These are phyloP conservation scores for Leuciscus idus DNA, from an alignment of 2,113 vertebrate species.

Conservation along the genomic window DNA sequence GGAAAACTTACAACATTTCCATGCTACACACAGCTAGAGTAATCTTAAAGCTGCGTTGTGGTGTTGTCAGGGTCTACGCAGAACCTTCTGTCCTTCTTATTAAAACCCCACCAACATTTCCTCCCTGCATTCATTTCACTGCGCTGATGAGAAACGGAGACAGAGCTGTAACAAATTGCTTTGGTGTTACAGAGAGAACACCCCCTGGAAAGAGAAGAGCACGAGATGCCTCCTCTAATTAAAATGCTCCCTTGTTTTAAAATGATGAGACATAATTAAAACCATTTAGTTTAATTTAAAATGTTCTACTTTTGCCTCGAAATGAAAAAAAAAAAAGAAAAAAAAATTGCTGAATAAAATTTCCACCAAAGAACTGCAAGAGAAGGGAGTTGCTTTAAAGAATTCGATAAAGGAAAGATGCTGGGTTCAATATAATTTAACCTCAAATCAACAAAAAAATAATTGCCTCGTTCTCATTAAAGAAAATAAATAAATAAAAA, in stretches of 20 bases:
- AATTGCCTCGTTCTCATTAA: no score
- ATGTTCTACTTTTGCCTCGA: slow-evolving; percentile 58
- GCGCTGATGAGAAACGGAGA: slow-evolving; percentile 65
- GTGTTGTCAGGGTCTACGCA: neutral
- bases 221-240: slow-evolving; percentile 67
- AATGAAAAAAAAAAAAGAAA: neutral
- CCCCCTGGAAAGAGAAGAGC: slow-evolving; percentile 64
- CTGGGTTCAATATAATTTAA: neutral
- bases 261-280: slow-evolving; percentile 72
- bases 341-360: slow-evolving; percentile 60
- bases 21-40: slow-evolving; percentile 55
- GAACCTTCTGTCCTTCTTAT: slow-evolving; percentile 50
- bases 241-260: slow-evolving; percentile 70
- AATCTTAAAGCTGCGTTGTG: slow-evolving; percentile 48
- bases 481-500: neutral
- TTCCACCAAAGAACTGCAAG: slow-evolving; percentile 56
- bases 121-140: slow-evolving; percentile 68
- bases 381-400: slow-evolving; percentile 64
- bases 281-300: slow-evolving; percentile 71
- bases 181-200: slow-evolving; percentile 69
- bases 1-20: slow-evolving; percentile 65
- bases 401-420: neutral
- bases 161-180: slow-evolving; percentile 70
- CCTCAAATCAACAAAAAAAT: neutral
- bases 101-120: slow-evolving; percentile 66